phyloP scores from a whole-genome alignment of 2,797 vertebrate genomes.

The Tragopan temminckii region DNA sequence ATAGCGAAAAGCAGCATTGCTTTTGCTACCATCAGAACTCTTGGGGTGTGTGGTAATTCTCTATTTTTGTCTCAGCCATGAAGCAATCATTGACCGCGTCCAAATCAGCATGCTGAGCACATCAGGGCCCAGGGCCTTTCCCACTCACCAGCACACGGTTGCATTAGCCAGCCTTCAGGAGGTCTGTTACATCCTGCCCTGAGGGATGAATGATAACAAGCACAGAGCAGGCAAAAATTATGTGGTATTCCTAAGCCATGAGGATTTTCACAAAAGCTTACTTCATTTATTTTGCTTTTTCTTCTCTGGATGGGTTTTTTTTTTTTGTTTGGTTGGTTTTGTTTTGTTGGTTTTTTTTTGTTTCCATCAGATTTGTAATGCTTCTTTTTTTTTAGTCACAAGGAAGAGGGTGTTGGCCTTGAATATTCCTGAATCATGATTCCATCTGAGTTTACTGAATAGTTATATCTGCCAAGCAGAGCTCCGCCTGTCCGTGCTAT shows the following conservation, averaged over 20 bases:
- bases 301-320: no score
- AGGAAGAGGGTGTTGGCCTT: slow-evolving; percentile 27
- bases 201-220: background rate
- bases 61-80: slow-evolving; percentile 6
- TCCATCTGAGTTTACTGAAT: background rate
- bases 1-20: background rate
- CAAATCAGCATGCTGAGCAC: background rate
- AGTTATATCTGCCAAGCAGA: background rate
- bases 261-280: background rate
- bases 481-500: background rate
- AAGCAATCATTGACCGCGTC: background rate
- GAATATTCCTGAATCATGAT: background rate
- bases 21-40: background rate
- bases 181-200: background rate
- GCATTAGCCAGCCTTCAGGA: background rate
- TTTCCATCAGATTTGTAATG: background rate
- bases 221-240: background rate
- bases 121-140: background rate
- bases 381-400: background rate
- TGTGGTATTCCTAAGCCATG: accelerated
- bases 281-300: background rate
- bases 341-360: background rate
- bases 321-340: background rate
- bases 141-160: background rate
- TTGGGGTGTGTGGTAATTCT: background rate